These are phyloP conservation scores for Dicyrtoma fusca DNA, from an alignment of 2,888 invertebrate species.

Conservation along the genomic window DNA sequence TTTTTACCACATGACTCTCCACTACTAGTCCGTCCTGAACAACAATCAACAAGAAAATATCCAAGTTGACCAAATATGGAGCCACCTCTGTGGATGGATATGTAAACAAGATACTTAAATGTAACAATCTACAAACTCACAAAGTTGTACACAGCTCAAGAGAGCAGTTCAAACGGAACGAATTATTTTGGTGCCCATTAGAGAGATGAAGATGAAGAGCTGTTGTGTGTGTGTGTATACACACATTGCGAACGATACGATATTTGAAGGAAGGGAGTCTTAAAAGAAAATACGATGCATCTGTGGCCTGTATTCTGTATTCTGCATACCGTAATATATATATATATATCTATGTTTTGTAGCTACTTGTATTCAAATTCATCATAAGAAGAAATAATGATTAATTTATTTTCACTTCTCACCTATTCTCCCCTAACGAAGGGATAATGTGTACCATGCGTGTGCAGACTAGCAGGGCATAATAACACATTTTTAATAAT, in stretches of 20 bases:
- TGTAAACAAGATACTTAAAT: slow-evolving; percentile 24
- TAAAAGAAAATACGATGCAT: not conserved
- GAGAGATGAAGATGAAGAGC: not conserved
- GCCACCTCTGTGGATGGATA: not conserved
- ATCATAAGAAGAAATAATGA: not conserved
- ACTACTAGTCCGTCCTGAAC: too few relatives aligned
- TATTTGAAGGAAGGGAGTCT: not conserved
- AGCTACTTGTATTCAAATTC: not conserved
- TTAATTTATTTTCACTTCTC: slow-evolving; percentile 31
- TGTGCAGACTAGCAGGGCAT: not conserved
- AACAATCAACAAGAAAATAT: too few relatives aligned
- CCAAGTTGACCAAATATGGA: slow-evolving; percentile 30
- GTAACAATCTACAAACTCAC: not conserved
- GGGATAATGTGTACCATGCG: not conserved
- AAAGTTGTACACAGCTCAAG: not conserved
- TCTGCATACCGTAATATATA: not conserved
- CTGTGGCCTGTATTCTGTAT: not conserved
- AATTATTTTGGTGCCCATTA: slow-evolving; percentile 7
- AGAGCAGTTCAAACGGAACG: slow-evolving; percentile 16
- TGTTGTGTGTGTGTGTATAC: too few relatives aligned
- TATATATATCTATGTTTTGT: not conserved
- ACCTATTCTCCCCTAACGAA: slow-evolving; percentile 5
- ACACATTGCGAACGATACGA: too few relatives aligned
- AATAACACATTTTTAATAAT: not conserved
- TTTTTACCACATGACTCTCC: slow-evolving; percentile 6